A percentile compares a stretch with the other conserved stretches of the same genome.
phyloP scores from a whole-genome alignment of 2,797 vertebrate species.

The Vireo griseus region DNA sequence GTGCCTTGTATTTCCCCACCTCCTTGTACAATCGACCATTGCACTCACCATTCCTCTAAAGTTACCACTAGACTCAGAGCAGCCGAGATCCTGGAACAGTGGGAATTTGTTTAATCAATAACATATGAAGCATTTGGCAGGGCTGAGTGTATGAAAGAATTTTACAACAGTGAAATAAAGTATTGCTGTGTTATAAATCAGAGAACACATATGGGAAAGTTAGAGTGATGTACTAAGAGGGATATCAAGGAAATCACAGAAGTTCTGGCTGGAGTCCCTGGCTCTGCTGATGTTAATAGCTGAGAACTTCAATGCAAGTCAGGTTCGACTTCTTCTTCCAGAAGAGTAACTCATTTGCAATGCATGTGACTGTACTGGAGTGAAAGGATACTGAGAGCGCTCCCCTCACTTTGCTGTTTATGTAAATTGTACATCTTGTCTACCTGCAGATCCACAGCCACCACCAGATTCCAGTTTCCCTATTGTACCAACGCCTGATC shows the following conservation, averaged over 20 bases:
- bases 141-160: not conserved
- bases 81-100: not conserved
- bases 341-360: conserved; percentile 44
- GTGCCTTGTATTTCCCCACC: not conserved
- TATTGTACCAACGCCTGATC: not conserved
- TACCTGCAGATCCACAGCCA: not conserved
- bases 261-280: conserved; percentile 45
- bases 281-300: not conserved
- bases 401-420: not conserved
- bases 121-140: conserved; percentile 44
- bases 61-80: not conserved
- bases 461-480: not conserved
- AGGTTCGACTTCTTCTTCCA: conserved; percentile 45
- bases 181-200: conserved; percentile 33
- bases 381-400: not conserved
- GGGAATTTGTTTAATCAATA: conserved; percentile 58
- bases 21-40: not conserved
- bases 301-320: conserved; percentile 28
- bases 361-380: not conserved
- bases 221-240: not conserved
- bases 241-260: conserved; percentile 59
- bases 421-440: not conserved
- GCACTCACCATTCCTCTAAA: not conserved
- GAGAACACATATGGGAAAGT: conserved; percentile 51
- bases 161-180: conserved; percentile 34